phyloP scores from a whole-genome alignment of 2,888 invertebrate genomes.

The Hemaris fuciformis region DNA sequence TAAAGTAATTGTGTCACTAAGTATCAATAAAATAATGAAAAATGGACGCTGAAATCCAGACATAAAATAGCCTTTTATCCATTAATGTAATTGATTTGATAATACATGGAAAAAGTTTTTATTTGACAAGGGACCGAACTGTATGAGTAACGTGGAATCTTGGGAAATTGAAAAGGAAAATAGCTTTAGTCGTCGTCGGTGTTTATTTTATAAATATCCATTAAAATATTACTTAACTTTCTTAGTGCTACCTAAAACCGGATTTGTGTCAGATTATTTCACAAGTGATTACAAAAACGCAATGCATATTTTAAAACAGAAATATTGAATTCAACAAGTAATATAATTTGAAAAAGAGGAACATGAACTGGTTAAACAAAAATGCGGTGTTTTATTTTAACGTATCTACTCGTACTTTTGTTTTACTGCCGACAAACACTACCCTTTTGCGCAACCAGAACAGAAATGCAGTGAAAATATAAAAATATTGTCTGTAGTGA shows the following conservation, averaged over 20 bases:
- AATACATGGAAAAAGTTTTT: constrained; percentile 73
- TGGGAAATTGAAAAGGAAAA: constrained; percentile 63
- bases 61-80: constrained; percentile 56
- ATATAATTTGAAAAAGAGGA: constrained; percentile 24
- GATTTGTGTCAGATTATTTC: not conserved
- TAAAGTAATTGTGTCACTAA: not conserved
- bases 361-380: constrained; percentile 39
- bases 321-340: constrained; percentile 2
- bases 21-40: constrained; percentile 30
- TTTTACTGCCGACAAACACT: constrained; percentile 55
- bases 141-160: constrained; percentile 63
- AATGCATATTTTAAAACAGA: not conserved
- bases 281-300: not conserved
- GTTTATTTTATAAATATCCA: constrained; percentile 54
- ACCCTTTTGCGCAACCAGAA: constrained; percentile 51
- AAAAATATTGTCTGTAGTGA: constrained; percentile 61
- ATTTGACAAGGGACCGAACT: constrained; percentile 72
- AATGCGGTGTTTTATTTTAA: constrained; percentile 38
- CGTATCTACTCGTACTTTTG: constrained; percentile 55
- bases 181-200: constrained; percentile 53
- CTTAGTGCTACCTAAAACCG: not conserved
- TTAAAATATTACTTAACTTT: constrained; percentile 12
- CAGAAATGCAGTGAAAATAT: constrained; percentile 64
- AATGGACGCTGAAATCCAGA: constrained; percentile 44
- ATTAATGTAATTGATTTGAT: constrained; percentile 76